Evolutionary conservation across 2,888 invertebrate species (phyloP).

Genomic region (Brenthis ino): DNA sequence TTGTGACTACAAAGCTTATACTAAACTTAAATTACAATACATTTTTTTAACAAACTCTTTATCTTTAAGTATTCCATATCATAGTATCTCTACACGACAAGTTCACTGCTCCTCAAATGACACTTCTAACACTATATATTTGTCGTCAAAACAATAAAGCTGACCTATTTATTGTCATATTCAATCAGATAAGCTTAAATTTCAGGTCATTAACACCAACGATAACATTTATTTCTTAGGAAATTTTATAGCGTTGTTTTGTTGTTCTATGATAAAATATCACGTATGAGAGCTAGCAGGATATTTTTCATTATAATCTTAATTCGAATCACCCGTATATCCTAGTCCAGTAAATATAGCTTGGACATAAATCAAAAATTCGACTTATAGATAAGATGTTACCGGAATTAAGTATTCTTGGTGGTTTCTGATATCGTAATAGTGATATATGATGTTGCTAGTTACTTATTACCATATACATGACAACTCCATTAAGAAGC

Average conservation of each 20-base stretch:
- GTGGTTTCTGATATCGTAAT: slow-evolving; percentile 56
- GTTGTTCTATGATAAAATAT: slow-evolving; percentile 45
- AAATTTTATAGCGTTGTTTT: slow-evolving; percentile 35
- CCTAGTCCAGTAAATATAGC: slow-evolving; percentile 41
- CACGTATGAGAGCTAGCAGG: slow-evolving; percentile 43
- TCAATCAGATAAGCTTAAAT: slow-evolving; percentile 67
- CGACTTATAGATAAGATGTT: slow-evolving; percentile 55
- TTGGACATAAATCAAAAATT: slow-evolving; percentile 65
- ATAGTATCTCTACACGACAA: slow-evolving; percentile 44
- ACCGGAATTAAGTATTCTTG: slow-evolving; percentile 57
- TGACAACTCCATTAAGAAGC: slow-evolving; percentile 77
- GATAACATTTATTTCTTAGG: slow-evolving; percentile 48
- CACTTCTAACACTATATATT: slow-evolving; percentile 61
- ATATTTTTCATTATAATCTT: slow-evolving; percentile 64
- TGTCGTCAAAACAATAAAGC: slow-evolving; percentile 63
- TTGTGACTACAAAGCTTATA: no score
- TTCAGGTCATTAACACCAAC: slow-evolving; percentile 69
- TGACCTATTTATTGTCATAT: slow-evolving; percentile 73
- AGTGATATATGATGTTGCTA: slow-evolving; percentile 72
- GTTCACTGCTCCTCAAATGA: slow-evolving; percentile 57
- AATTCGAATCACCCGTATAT: slow-evolving; percentile 47
- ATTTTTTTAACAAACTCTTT: slow-evolving; percentile 3
- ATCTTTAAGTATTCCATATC: slow-evolving; percentile 26
- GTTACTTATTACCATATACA: slow-evolving; percentile 77
- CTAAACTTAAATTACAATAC: not conserved